Conservation (phyloP, 2,888 invertebrate genomes). For the Hydrotaea diabolus region DNA sequence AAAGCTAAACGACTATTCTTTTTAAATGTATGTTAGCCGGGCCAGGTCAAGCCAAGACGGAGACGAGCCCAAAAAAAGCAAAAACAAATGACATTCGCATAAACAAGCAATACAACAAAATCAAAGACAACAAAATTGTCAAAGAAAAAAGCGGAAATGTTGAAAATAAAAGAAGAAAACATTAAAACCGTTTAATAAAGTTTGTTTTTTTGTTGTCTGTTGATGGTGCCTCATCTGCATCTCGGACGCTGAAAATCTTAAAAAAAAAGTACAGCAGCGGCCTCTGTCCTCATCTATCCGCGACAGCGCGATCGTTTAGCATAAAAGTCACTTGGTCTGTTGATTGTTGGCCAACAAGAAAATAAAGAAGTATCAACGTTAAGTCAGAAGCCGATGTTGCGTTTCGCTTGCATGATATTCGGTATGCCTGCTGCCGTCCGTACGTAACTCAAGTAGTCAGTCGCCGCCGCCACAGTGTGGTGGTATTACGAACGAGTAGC, state of each 20-base stretch:
- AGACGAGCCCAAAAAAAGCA: neutral
- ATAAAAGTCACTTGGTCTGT: slow-evolving; percentile 17
- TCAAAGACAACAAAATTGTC: slow-evolving; percentile 4
- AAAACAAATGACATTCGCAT: neutral
- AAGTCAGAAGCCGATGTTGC: neutral
- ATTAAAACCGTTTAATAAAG: slow-evolving; percentile 20
- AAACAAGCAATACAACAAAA: neutral
- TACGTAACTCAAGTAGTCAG: slow-evolving; percentile 39
- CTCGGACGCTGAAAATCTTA: slow-evolving; percentile 10
- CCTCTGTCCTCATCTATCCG: neutral
- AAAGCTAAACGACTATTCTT: neutral
- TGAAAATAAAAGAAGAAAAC: neutral
- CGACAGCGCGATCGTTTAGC: neutral
- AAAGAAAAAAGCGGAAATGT: neutral
- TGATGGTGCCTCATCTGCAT: too few relatives aligned
- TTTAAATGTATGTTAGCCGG: slow-evolving; percentile 11
- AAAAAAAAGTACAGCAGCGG: neutral
- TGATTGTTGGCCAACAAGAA: neutral
- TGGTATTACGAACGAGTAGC: slow-evolving; percentile 8
- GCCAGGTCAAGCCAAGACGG: neutral
- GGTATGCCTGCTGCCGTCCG: slow-evolving; percentile 3
- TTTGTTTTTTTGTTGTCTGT: slow-evolving; percentile 11
- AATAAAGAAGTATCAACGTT: neutral
- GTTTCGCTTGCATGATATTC: neutral
- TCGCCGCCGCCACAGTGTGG: slow-evolving; percentile 24